These are phyloP conservation scores for Cetonia aurata DNA, from an alignment of 2,888 invertebrate genomes.

Conservation along the genomic window DNA sequence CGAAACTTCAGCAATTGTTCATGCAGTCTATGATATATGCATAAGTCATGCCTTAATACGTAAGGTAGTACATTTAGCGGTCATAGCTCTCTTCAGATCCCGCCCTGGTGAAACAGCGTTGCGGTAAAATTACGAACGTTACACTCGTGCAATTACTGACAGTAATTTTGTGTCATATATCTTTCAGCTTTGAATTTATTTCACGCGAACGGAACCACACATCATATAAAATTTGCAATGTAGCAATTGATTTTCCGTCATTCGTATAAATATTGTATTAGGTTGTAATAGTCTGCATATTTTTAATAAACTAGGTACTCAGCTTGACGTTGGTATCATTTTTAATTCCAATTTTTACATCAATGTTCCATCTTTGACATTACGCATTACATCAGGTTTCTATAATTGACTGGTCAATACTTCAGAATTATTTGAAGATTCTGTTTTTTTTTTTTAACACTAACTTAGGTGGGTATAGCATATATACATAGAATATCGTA, in stretches of 20 bases:
- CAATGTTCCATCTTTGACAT: too few relatives aligned
- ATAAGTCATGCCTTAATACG: conserved; percentile 57
- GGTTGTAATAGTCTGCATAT: too few relatives aligned
- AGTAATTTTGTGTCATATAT: conserved; percentile 42
- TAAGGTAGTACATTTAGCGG: conserved; percentile 48
- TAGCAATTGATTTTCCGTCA: conserved; percentile 38
- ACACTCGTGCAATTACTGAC: conserved; percentile 33
- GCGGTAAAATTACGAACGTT: conserved; percentile 39
- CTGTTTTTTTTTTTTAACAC: too few relatives aligned
- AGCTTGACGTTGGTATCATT: too few relatives aligned
- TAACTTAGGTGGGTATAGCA: too few relatives aligned
- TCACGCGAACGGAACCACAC: conserved; percentile 16
- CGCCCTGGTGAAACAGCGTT: conserved; percentile 28
- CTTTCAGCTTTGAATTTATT: conserved; percentile 40
- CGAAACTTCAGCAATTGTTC: conserved; percentile 53
- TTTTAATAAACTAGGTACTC: too few relatives aligned
- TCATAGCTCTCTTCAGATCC: conserved; percentile 11
- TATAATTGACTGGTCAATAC: too few relatives aligned
- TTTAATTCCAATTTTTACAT: too few relatives aligned
- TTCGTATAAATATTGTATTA: not conserved
- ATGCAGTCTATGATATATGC: conserved; percentile 55
- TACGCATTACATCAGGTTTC: too few relatives aligned
- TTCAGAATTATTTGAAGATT: too few relatives aligned
- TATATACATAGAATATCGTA: too few relatives aligned
- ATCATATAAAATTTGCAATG: conserved; percentile 28